These are phyloP conservation scores for Lucinisca nassula DNA, from an alignment of 2,888 invertebrate genomes.

Conservation along the genomic window DNA sequence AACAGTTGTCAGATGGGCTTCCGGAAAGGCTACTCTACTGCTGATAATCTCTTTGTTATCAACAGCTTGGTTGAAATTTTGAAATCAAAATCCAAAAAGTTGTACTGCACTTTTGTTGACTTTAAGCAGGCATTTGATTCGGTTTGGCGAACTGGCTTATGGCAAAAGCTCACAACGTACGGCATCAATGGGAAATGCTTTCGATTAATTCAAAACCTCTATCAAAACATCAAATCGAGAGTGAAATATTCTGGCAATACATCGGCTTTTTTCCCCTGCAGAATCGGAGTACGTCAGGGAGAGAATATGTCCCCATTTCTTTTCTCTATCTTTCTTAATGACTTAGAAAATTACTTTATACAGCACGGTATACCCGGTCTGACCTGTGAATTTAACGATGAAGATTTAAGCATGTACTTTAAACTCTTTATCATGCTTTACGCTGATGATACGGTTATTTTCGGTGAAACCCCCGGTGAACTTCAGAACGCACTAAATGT, in stretches of 20 bases:
- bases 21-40: neutral
- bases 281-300: neutral
- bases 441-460: constrained; percentile 43
- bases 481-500: constrained; percentile 17
- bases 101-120: neutral
- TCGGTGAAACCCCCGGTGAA: neutral
- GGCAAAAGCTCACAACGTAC: neutral
- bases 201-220: neutral
- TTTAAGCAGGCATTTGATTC: neutral
- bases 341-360: neutral
- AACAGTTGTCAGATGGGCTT: neutral
- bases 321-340: neutral
- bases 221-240: neutral
- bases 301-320: neutral
- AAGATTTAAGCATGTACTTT: neutral
- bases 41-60: neutral
- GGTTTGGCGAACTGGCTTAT: neutral
- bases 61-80: neutral
- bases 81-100: neutral
- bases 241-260: neutral
- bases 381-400: neutral
- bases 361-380: neutral
- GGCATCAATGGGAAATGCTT: neutral
- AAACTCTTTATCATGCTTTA: constrained; percentile 20
- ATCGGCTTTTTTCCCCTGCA: neutral